Conservation (phyloP, 2,797 vertebrate species). For the Parotocinclus haroldoi region DNA sequence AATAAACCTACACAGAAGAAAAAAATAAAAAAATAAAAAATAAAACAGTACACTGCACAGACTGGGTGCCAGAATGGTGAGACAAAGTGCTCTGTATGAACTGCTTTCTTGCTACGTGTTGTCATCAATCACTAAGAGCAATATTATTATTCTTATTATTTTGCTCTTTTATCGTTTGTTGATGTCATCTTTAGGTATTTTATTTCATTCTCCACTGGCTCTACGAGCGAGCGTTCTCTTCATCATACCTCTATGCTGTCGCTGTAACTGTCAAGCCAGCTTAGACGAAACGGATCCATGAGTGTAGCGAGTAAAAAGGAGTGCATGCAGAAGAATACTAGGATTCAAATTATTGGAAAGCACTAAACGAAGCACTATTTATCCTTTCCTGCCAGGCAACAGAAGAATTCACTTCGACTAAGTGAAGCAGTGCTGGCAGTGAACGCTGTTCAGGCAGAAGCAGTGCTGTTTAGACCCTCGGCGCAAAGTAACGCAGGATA, state of each 20-base stretch:
- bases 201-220: slow-evolving; percentile 76
- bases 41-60: not conserved
- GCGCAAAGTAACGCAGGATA: slow-evolving; percentile 58
- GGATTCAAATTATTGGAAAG: slow-evolving; percentile 60
- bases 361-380: slow-evolving; percentile 66
- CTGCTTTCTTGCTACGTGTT: slow-evolving; percentile 63
- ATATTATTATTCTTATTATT: slow-evolving; percentile 46
- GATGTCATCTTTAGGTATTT: slow-evolving; percentile 68
- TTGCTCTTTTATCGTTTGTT: slow-evolving; percentile 45
- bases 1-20: not conserved
- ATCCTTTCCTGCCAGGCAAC: slow-evolving; percentile 52
- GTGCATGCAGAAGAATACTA: slow-evolving; percentile 37
- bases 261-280: slow-evolving; percentile 63
- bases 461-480: slow-evolving; percentile 45
- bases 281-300: slow-evolving; percentile 36
- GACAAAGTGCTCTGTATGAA: slow-evolving; percentile 41
- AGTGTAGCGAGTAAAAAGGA: not conserved
- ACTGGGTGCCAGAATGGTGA: slow-evolving; percentile 10
- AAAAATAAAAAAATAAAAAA: slow-evolving; percentile 7
- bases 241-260: slow-evolving; percentile 59
- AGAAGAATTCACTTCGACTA: slow-evolving; percentile 62
- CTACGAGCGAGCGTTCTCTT: slow-evolving; percentile 67
- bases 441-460: slow-evolving; percentile 61
- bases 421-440: slow-evolving; percentile 58
- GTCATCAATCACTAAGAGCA: slow-evolving; percentile 68